Conservation (phyloP, 2,797 vertebrate genomes). For the Rhinogobio ventralis region DNA sequence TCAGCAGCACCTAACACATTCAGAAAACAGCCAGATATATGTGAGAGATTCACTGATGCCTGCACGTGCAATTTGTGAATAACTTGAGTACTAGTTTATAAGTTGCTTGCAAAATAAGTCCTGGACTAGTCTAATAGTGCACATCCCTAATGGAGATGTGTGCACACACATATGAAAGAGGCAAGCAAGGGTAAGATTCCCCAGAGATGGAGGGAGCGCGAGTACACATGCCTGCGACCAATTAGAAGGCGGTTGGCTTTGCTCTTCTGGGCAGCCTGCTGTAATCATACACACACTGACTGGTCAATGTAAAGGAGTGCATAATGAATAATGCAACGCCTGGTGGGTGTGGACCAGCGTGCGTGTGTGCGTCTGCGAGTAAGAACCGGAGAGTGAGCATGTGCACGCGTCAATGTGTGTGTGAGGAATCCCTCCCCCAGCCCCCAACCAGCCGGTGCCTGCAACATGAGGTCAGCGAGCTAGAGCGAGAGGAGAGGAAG, state of each 20-base stretch:
- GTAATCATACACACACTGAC: conserved; percentile 36
- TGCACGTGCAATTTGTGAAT: background rate
- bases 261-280: conserved; percentile 15
- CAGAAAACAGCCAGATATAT: background rate
- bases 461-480: conserved; percentile 53
- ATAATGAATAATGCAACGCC: conserved; percentile 77
- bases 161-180: background rate
- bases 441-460: conserved; percentile 40
- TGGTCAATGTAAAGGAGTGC: conserved; percentile 57
- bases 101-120: background rate
- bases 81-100: background rate
- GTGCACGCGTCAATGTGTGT: conserved; percentile 62
- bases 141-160: conserved; percentile 6
- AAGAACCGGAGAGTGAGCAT: conserved; percentile 60
- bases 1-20: background rate
- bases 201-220: conserved; percentile 45
- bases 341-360: conserved; percentile 68
- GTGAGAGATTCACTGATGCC: background rate
- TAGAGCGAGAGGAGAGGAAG: conserved; percentile 37
- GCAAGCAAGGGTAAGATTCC: conserved; percentile 37
- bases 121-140: background rate
- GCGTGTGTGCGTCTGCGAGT: conserved; percentile 63
- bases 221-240: conserved; percentile 55
- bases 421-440: conserved; percentile 51
- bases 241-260: conserved; percentile 64